Evolutionary conservation across 1,140 invertebrate species (phyloP).

Genomic region (Proctacanthus coquilletti): DNA sequence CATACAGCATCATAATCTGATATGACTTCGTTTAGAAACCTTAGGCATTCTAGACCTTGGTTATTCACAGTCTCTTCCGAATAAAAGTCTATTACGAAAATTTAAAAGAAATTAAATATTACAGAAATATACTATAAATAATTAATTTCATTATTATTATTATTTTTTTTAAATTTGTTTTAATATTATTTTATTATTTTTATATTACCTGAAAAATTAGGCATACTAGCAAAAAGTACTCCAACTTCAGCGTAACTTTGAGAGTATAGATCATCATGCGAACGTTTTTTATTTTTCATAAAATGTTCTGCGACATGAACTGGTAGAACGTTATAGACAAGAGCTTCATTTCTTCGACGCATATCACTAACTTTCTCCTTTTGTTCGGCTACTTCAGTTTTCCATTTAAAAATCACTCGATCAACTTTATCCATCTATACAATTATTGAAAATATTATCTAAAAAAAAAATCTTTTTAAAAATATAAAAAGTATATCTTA

Average conservation of each 20-base stretch:
- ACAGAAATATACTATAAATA: too few relatives aligned
- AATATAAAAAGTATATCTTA: slow-evolving; percentile 32
- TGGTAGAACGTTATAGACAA: slow-evolving; percentile 75
- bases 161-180: slow-evolving; percentile 3
- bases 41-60: slow-evolving; percentile 86
- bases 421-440: slow-evolving; percentile 59
- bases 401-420: slow-evolving; percentile 58
- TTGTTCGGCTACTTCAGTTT: slow-evolving; percentile 55
- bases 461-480: slow-evolving; percentile 2
- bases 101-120: too few relatives aligned
- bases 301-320: slow-evolving; percentile 85
- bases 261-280: slow-evolving; percentile 81
- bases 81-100: slow-evolving; percentile 78
- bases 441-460: background rate
- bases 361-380: slow-evolving; percentile 73
- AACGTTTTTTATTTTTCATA: slow-evolving; percentile 58
- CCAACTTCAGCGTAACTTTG: slow-evolving; percentile 87
- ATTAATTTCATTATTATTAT: slow-evolving; percentile 5
- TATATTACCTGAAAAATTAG: slow-evolving; percentile 65
- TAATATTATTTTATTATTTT: slow-evolving; percentile 1
- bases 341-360: slow-evolving; percentile 71
- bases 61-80: slow-evolving; percentile 92
- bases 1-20: slow-evolving; percentile 92
- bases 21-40: slow-evolving; percentile 95
- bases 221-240: slow-evolving; percentile 88